A percentile compares a stretch with the other conserved stretches of the same genome.
phyloP scores from a whole-genome alignment of 2,113 vertebrate genomes.

The Ciconia stormi region DNA sequence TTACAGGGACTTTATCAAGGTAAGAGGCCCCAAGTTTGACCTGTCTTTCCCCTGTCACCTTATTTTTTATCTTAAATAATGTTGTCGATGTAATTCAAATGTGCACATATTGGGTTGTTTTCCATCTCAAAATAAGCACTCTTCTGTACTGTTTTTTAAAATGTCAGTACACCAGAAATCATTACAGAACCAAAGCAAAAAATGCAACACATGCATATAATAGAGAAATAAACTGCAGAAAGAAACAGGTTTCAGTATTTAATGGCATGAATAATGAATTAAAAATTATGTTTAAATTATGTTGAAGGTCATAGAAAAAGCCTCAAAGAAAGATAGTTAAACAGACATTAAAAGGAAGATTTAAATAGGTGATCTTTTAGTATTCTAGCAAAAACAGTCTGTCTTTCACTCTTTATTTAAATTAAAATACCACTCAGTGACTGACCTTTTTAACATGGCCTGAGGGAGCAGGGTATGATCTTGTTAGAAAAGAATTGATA shows the following conservation, averaged over 20 bases:
- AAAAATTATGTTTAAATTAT: constrained; percentile 49
- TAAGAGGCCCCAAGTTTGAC: neutral
- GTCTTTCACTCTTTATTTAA: constrained; percentile 59
- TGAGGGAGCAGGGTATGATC: constrained; percentile 60
- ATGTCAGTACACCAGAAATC: neutral
- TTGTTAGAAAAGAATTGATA: constrained; percentile 48
- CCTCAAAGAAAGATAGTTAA: constrained; percentile 43
- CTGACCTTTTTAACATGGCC: constrained; percentile 71
- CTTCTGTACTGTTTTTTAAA: neutral
- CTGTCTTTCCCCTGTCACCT: neutral
- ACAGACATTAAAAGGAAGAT: constrained; percentile 54
- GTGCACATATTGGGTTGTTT: accelerated
- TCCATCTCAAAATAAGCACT: neutral
- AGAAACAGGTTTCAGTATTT: neutral
- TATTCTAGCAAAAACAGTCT: constrained; percentile 40
- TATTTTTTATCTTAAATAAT: neutral
- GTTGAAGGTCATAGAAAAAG: constrained; percentile 52
- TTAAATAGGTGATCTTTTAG: constrained; percentile 54
- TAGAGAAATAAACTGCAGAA: neutral
- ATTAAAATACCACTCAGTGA: constrained; percentile 66
- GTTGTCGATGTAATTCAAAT: neutral
- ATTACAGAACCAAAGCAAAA: neutral
- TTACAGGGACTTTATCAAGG: neutral
- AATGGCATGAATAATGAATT: constrained; percentile 50
- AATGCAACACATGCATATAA: neutral